These are phyloP conservation scores for Chironomus tentans DNA, from an alignment of 2,888 invertebrate genomes.

Conservation along the genomic window DNA sequence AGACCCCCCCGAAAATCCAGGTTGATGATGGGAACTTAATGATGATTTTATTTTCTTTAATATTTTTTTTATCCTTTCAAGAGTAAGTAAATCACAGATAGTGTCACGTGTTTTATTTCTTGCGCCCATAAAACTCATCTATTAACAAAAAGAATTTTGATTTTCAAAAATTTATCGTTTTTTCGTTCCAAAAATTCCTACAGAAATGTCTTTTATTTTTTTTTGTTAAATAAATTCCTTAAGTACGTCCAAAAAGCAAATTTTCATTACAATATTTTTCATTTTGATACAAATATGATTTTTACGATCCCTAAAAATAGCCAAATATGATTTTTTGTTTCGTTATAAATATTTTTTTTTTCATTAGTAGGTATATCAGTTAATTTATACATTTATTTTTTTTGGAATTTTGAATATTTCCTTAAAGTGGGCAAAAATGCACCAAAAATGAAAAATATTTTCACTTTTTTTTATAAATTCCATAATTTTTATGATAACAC, in stretches of 20 bases:
- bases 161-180: neutral
- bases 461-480: neutral
- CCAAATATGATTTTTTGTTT: neutral
- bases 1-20: too few relatives aligned
- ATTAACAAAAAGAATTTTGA: neutral
- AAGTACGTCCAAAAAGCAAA: neutral
- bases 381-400: neutral
- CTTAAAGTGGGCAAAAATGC: neutral
- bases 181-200: neutral
- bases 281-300: neutral
- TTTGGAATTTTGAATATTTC: neutral
- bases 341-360: neutral
- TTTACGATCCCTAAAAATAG: constrained; percentile 4
- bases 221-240: neutral
- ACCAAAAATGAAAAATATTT: neutral
- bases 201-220: neutral
- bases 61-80: neutral
- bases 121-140: neutral
- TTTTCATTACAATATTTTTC: neutral
- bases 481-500: constrained; percentile 7
- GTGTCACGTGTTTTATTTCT: constrained; percentile 15
- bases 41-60: too few relatives aligned
- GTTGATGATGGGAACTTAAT: neutral
- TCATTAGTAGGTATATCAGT: neutral
- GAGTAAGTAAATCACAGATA: constrained; percentile 21